Evolutionary conservation across 1,140 invertebrate species (phyloP).

Genomic region (Linepithema humile): DNA sequence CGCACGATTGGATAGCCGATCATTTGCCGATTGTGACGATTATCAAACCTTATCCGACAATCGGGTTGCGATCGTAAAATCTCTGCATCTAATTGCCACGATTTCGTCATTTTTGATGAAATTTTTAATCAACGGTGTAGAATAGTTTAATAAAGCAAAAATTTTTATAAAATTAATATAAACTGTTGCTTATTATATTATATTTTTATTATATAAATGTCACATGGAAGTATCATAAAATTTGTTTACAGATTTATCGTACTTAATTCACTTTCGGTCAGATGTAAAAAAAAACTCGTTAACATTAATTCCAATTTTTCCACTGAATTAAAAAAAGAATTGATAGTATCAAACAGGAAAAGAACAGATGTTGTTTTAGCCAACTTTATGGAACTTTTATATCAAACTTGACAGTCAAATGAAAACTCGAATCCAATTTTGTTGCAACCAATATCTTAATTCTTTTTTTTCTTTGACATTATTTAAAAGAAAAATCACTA

Average conservation of each 20-base stretch:
- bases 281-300: no score
- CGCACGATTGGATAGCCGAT: background rate
- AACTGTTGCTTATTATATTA: background rate
- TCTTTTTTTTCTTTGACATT: background rate
- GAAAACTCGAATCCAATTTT: background rate
- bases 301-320: background rate
- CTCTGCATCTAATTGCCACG: background rate
- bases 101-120: background rate
- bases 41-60: background rate
- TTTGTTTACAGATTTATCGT: background rate
- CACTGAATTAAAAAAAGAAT: background rate
- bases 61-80: background rate
- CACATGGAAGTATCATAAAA: background rate
- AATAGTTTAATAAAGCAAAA: background rate
- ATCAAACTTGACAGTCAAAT: background rate
- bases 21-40: background rate
- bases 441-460: background rate
- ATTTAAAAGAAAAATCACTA: no score
- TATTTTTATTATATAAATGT: background rate
- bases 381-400: background rate
- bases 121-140: background rate
- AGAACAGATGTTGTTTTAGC: background rate
- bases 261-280: background rate
- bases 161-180: background rate
- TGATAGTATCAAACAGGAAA: background rate